Conservation (phyloP, 2,113 vertebrate genomes). For the Actenoides lindsayi region DNA sequence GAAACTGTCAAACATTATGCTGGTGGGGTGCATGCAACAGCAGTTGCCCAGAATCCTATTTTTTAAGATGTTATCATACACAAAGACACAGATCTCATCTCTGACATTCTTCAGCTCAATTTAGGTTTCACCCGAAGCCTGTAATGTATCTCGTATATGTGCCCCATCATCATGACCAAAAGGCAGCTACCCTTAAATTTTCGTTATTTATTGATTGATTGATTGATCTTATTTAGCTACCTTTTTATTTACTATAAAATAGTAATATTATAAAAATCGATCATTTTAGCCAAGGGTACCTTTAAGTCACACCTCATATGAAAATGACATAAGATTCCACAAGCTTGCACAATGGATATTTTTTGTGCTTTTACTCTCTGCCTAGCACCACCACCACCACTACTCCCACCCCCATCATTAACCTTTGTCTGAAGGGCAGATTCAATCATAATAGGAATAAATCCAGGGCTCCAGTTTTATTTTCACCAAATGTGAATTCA, state of each 20-base stretch:
- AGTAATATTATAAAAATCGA: neutral
- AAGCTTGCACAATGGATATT: neutral
- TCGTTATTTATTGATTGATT: no score
- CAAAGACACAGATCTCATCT: neutral
- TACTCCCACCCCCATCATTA: neutral
- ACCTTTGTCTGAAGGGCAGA: neutral
- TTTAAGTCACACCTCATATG: neutral
- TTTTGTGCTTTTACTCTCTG: neutral
- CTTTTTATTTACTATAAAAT: neutral
- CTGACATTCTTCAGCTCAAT: neutral
- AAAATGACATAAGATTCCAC: neutral
- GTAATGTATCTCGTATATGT: accelerated
- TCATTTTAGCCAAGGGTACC: neutral
- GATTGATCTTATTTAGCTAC: no score
- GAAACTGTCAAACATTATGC: neutral
- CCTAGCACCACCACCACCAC: no score
- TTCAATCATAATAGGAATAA: neutral
- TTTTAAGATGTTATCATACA: neutral
- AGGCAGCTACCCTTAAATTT: neutral
- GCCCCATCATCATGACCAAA: neutral
- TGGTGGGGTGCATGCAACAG: neutral
- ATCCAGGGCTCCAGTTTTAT: neutral
- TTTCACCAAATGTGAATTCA: accelerated
- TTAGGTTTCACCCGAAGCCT: neutral
- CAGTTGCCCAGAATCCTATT: neutral